Conservation (phyloP, 2,888 invertebrate genomes). For the Macroteleia sp. region DNA sequence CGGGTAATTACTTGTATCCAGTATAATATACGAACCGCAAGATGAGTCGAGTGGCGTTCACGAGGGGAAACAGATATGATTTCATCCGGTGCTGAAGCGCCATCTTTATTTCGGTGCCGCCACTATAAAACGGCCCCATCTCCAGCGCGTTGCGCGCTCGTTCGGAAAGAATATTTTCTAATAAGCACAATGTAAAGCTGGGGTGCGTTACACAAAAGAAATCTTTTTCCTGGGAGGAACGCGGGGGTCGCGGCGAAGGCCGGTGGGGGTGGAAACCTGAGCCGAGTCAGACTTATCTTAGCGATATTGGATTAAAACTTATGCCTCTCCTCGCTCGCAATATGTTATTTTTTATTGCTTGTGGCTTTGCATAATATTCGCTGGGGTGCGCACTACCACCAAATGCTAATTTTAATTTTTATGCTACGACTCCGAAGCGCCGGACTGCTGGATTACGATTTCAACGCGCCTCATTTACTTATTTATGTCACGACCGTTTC, state of each 20-base stretch:
- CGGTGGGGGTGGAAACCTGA: conserved; percentile 57
- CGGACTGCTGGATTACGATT: conserved; percentile 75
- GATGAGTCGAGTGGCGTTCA: conserved; percentile 41
- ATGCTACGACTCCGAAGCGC: conserved; percentile 67
- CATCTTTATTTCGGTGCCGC: conserved; percentile 43
- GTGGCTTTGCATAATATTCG: conserved; percentile 84
- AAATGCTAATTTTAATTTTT: conserved; percentile 83
- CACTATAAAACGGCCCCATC: conserved; percentile 61
- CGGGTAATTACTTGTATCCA: conserved; percentile 19
- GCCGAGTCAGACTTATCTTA: conserved; percentile 79
- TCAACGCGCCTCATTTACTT: conserved; percentile 74
- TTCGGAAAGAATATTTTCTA: conserved; percentile 81
- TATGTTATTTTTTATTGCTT: conserved; percentile 84
- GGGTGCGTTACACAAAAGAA: conserved; percentile 83
- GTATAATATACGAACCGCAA: conserved; percentile 56
- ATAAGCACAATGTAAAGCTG: conserved; percentile 83
- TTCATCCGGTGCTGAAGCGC: conserved; percentile 18
- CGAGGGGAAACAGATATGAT: conserved; percentile 54
- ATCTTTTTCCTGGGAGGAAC: conserved; percentile 72
- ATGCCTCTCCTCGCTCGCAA: conserved; percentile 82
- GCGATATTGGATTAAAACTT: conserved; percentile 84
- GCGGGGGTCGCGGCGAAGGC: conserved; percentile 41
- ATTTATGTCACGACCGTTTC: conserved; percentile 67
- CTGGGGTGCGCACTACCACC: conserved; percentile 64
- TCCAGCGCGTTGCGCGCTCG: conserved; percentile 54